Evolutionary conservation across 1,140 invertebrate species (phyloP), one percentile per base, ranked within the genome.

Genomic region (Anastrepha ludens): DNA sequence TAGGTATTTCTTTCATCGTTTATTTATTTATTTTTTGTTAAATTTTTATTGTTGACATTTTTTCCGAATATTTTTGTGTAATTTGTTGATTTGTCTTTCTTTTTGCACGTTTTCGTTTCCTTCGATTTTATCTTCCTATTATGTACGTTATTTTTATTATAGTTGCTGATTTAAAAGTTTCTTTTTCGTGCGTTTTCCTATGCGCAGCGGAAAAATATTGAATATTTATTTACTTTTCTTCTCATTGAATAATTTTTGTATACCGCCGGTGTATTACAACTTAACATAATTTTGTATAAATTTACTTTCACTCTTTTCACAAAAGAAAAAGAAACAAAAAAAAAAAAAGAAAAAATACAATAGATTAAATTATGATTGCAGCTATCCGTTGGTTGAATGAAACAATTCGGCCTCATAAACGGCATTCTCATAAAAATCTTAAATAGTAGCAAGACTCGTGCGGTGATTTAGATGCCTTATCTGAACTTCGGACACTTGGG

Each of bases 181-280:
- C 41, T 47, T 81, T 81, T 81, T 55, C 2, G 3, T 81, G 13
- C 20, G 4, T 55, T 58, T 81, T 81, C 67, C 41, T 20, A 55
- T 50, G 47, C 6, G 7, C 6, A 47, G 1, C 44, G 17, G n/a
- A 55, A n/a, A 81, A 50, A 81, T 50, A 81, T 81, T 81, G 74
- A 81, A 55, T 81, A 81, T 81, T 81, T 81, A 58, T 58, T 50
- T 55, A 55, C 74, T 81, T 50, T 81, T 55, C 74, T 20, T 81
- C 55, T 55, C 74, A 58, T 81, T 81, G 47, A 81, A 81, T 81
- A 81, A 81, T 39, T 67, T 67, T 29, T 67, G 15, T 29, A 67
- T 67, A 11, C 44, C 50, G n/a, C 5, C 2, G 11, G 13, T 39
- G 2, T 39, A 7, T 2, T 44, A 44, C 15, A 74, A 47, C 67